Base-by-base conservation (phyloP, 2,888 invertebrate genomes). In the Cistogaster globosa region DNA sequence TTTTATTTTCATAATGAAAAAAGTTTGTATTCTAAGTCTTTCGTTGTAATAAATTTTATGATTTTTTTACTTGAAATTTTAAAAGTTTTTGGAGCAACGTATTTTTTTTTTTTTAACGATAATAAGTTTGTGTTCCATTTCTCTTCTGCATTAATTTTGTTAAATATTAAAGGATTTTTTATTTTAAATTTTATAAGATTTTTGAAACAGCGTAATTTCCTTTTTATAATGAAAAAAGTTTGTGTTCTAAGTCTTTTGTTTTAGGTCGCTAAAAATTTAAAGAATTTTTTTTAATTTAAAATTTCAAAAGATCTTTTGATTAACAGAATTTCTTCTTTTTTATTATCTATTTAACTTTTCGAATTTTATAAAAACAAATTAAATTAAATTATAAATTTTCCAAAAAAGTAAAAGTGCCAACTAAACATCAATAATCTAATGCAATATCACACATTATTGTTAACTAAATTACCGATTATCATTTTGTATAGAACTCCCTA, bases 361-460 rank as follows among this genome's bases (percentile, higher is more conserved):
- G 1, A 38, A 6, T 38, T 38, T 45, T 9, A 4, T 12, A 45
- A 45, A 48, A n/a, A n/a, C n/a, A 48, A n/a, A 53, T 5, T n/a
- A 48, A 16, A 8, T 53, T 18, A 20, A 53, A 0, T 0, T 20
- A 20, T 20, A 12, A 12, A 53, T 48, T 48, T 12, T 42, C 2
- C 5, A 48, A 48, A 63, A 32, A 48, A 48, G 57, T 76, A 60
- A 63, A 84, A 58, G 79, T 76, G 76, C 67, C 84, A 84, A 62
- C 67, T 48, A 38, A 51, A 68, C 84, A 81, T 80, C 81, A 84
- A 84, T 84, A 84, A 84, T 65, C 36, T 72, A 62, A 11, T 74
- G 63, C 77, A 78, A 85, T 78, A 82, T 74, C 75, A 75, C 82
- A 78, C 74, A 75, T 82, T 82, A 85, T 85, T 85, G 82, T 85